Percentiles rank a stretch among this genome's conserved stretches.
These are phyloP conservation scores for Ibidorhyncha struthersii DNA, from an alignment of 2,113 vertebrate species.

Conservation along the genomic window DNA sequence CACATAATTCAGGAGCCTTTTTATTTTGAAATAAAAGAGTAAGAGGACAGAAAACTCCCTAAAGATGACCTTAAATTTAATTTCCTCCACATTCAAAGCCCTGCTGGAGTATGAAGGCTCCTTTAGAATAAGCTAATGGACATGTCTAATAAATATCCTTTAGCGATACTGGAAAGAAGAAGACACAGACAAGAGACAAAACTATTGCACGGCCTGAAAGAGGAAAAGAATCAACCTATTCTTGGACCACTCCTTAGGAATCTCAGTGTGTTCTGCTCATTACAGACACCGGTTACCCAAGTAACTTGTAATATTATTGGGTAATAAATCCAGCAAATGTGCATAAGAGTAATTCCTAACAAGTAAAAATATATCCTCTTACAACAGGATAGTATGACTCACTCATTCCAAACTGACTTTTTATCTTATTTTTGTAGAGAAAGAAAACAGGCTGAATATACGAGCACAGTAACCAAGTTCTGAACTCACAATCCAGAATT, in stretches of 20 bases:
- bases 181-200: slow-evolving; percentile 10
- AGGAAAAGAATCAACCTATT: not conserved
- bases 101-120: not conserved
- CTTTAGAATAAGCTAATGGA: slow-evolving; percentile 33
- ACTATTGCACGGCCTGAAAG: slow-evolving; percentile 1
- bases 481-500: not conserved
- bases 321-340: slow-evolving; percentile 28
- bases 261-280: slow-evolving; percentile 7
- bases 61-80: slow-evolving; percentile 33
- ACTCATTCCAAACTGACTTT: not conserved
- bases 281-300: not conserved
- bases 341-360: not conserved
- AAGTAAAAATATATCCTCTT: slow-evolving; percentile 1
- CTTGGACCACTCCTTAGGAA: slow-evolving; percentile 17
- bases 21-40: slow-evolving; percentile 12
- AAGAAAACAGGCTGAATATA: not conserved
- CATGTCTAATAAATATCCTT: slow-evolving; percentile 21
- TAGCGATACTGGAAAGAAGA: slow-evolving; percentile 14
- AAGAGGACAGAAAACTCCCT: not conserved
- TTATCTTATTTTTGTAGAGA: not conserved
- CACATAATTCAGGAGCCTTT: not conserved
- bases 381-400: not conserved
- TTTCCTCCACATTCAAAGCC: slow-evolving; percentile 41
- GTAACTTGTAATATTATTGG: not conserved
- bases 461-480: not conserved